Evolutionary conservation across 2,888 invertebrate species (phyloP).

Genomic region (Mesorhabditis spiculigera): DNA sequence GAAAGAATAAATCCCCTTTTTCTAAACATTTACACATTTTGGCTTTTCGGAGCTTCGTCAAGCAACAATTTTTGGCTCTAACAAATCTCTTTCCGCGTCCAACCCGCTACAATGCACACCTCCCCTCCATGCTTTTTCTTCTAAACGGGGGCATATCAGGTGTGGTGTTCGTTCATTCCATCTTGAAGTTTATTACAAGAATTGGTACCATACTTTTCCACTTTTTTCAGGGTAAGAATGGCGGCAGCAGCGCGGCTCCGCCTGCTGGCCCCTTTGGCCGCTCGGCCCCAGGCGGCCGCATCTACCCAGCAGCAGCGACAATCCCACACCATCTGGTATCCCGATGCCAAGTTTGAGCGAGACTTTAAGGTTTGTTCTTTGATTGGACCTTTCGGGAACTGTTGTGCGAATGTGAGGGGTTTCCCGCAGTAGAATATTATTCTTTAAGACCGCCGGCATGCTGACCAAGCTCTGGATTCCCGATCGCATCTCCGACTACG

Average conservation of each 20-base stretch:
- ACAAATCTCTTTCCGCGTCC: too few species aligned
- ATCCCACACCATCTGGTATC: conserved; percentile 56
- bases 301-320: conserved; percentile 29
- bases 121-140: too few species aligned
- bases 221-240: too few species aligned
- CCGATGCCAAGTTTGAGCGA: conserved; percentile 55
- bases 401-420: not conserved
- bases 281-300: not conserved
- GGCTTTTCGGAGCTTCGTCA: too few species aligned
- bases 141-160: too few species aligned
- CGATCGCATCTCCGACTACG: conserved; percentile 32
- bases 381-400: not conserved
- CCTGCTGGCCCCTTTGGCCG: conserved; percentile 8
- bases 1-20: too few species aligned
- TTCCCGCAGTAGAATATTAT: not conserved
- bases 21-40: too few species aligned
- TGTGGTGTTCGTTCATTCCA: too few species aligned
- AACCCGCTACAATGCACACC: too few species aligned
- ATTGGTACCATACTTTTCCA: too few species aligned
- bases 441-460: conserved; percentile 39
- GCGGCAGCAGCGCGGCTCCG: conserved; percentile 12
- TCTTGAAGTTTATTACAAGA: too few species aligned
- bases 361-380: conserved; percentile 44
- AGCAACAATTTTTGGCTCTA: too few species aligned
- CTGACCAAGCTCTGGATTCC: conserved; percentile 42